A percentile compares a stretch with the other conserved stretches of the same genome.
Conservation (phyloP, 2,888 invertebrate genomes). For the Sesamia inferens region DNA sequence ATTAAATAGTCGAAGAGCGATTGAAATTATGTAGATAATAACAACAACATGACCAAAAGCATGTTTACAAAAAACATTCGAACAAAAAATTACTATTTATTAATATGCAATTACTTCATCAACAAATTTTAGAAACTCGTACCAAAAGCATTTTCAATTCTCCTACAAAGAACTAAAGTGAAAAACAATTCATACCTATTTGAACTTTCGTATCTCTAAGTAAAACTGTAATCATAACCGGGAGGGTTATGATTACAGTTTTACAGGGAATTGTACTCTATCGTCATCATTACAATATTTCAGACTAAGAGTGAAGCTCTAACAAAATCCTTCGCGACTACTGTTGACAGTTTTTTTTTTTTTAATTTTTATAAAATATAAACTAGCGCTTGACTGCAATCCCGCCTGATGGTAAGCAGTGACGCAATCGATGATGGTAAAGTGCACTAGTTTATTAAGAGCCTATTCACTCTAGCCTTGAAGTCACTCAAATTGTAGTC, state of each 20-base stretch:
- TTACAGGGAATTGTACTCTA: constrained; percentile 50
- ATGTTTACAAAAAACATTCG: not conserved
- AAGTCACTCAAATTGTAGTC: too few relatives aligned
- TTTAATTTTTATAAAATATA: too few relatives aligned
- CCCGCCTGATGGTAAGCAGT: too few relatives aligned
- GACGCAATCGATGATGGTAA: too few relatives aligned
- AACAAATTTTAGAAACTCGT: not conserved
- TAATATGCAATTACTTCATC: not conserved
- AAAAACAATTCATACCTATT: constrained; percentile 2
- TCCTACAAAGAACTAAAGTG: not conserved
- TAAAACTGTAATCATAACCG: constrained; percentile 55
- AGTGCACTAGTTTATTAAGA: too few relatives aligned
- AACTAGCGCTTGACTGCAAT: too few relatives aligned
- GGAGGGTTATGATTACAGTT: too few relatives aligned
- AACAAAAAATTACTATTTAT: not conserved
- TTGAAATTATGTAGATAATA: not conserved
- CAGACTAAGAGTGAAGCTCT: constrained; percentile 45
- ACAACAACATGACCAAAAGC: not conserved
- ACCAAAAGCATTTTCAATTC: not conserved
- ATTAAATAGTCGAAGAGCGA: not conserved
- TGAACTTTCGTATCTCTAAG: constrained; percentile 21
- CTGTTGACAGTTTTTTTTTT: constrained; percentile 54
- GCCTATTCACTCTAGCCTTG: too few relatives aligned
- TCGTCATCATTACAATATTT: constrained; percentile 58
- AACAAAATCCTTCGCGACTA: constrained; percentile 59